phyloP scores from a whole-genome alignment of 2,113 vertebrate genomes.

The Oophaga pumilio region DNA sequence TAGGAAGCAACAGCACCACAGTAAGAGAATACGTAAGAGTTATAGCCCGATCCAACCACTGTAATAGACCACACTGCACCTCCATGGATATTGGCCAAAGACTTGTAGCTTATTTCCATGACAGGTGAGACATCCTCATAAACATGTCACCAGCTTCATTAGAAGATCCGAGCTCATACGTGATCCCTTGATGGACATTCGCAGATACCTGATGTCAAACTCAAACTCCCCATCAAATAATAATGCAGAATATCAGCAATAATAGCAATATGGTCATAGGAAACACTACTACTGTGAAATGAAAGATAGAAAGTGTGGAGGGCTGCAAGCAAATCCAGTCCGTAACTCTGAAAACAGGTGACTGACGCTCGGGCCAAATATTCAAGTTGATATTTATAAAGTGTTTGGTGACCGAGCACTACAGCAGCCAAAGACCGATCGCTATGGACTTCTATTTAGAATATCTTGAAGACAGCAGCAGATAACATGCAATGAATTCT shows the following conservation, averaged over 20 bases:
- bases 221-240: not conserved
- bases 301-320: not conserved
- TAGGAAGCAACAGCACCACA: too few relatives aligned
- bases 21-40: too few relatives aligned
- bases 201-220: too few relatives aligned
- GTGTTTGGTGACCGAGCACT: not conserved
- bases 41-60: too few relatives aligned
- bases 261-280: not conserved
- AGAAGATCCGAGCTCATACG: too few relatives aligned
- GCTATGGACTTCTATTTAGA: not conserved
- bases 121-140: too few relatives aligned
- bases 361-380: not conserved
- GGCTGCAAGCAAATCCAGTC: conserved; percentile 16
- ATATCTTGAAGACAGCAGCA: not conserved
- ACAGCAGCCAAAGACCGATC: not conserved
- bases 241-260: not conserved
- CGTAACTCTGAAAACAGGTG: conserved; percentile 18
- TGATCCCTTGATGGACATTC: too few relatives aligned
- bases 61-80: too few relatives aligned
- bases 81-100: too few relatives aligned
- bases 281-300: not conserved
- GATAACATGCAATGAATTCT: too few relatives aligned
- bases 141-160: too few relatives aligned
- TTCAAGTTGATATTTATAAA: conserved; percentile 26
- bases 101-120: too few relatives aligned